Percentiles rank a stretch among this genome's conserved stretches.
Evolutionary conservation across 2,797 vertebrate species (phyloP).

Genomic region (Anas flavirostris): DNA sequence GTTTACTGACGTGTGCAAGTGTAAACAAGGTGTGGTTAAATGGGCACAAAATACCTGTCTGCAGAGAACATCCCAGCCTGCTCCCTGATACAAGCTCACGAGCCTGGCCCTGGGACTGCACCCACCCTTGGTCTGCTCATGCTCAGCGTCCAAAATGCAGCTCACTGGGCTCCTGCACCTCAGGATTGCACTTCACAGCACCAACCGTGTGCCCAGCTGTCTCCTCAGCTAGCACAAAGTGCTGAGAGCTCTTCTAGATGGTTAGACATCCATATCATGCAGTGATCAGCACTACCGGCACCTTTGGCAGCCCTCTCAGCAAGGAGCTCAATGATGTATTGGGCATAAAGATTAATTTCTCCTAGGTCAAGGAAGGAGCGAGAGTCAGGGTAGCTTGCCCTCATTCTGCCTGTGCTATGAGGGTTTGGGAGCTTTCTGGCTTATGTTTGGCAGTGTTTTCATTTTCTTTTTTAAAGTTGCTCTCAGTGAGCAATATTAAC

Average conservation of each 20-base stretch:
- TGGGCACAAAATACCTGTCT: background rate
- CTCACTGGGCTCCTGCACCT: accelerated
- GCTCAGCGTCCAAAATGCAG: background rate
- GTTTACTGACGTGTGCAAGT: background rate
- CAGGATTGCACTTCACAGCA: background rate
- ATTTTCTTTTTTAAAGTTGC: background rate
- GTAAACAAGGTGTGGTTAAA: background rate
- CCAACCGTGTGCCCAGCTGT: accelerated
- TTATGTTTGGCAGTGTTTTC: background rate
- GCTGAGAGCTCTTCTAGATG: background rate
- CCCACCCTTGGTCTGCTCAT: accelerated
- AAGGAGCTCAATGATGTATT: background rate
- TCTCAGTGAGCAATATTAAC: background rate
- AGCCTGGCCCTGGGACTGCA: background rate
- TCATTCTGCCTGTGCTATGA: background rate
- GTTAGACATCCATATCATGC: background rate
- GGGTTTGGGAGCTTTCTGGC: background rate
- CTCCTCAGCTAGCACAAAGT: background rate
- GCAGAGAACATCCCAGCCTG: background rate
- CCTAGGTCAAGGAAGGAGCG: background rate
- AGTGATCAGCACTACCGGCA: background rate
- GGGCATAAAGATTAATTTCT: background rate
- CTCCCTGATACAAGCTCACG: background rate
- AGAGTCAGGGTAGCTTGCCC: background rate
- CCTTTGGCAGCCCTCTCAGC: background rate